Evolutionary conservation across 2,797 vertebrate species (phyloP).

Genomic region (Diceros bicornis): DNA sequence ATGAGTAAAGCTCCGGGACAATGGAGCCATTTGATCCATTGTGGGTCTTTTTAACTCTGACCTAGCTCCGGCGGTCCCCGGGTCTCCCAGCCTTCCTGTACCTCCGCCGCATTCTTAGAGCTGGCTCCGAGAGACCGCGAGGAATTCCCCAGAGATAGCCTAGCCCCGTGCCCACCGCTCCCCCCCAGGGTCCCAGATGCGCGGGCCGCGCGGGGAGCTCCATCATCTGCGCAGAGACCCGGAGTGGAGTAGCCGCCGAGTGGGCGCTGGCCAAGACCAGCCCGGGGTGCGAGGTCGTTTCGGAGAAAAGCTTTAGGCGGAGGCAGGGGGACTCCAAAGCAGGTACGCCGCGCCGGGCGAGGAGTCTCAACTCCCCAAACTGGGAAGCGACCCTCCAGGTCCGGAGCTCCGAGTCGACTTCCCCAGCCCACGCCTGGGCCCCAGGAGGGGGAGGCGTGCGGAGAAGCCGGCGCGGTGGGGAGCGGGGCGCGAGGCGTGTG

Average conservation of each 20-base stretch:
- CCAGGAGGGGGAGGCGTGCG: accelerated
- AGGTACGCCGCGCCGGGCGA: neutral
- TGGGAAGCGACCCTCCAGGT: neutral
- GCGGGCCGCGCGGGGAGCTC: neutral
- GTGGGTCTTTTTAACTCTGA: neutral
- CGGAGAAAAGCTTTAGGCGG: neutral
- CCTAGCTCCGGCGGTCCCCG: neutral
- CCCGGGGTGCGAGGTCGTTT: neutral
- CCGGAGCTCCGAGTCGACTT: neutral
- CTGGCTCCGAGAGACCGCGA: neutral
- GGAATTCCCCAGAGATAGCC: neutral
- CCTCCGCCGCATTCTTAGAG: slow-evolving; percentile 7
- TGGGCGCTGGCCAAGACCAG: neutral
- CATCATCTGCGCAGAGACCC: slow-evolving; percentile 11
- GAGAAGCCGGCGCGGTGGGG: neutral
- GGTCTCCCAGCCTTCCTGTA: neutral
- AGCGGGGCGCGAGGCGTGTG: neutral
- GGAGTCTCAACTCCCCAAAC: neutral
- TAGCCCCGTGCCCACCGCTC: neutral
- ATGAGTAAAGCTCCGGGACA: neutral
- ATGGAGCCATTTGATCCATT: neutral
- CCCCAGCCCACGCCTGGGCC: neutral
- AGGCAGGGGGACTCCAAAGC: neutral
- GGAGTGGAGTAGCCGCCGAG: neutral
- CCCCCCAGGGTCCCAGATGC: neutral